Conservation (phyloP, 92 coral and sea anemone species). For the Parazoanthus atlanticus region DNA sequence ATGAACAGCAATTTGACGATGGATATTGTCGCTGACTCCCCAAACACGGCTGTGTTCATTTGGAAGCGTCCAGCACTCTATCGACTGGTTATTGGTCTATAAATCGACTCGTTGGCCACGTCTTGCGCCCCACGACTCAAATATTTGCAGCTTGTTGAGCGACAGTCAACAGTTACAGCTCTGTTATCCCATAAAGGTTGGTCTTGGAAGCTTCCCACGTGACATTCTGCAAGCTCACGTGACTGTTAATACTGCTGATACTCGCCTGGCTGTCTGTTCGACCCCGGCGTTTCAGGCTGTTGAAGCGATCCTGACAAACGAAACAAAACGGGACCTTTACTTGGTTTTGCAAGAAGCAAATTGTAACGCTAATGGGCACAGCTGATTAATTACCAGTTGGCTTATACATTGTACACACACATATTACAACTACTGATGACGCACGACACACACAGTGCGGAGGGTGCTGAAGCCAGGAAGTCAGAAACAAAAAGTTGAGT, state of each 20-base stretch:
- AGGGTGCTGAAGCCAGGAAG: not conserved
- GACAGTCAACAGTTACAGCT: not conserved
- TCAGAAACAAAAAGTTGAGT: not conserved
- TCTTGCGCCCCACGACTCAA: no score
- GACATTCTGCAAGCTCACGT: conserved; percentile 41
- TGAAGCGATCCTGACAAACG: conserved; percentile 7
- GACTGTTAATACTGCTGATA: conserved; percentile 26
- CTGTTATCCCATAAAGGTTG: conserved; percentile 41
- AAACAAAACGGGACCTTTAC: no score
- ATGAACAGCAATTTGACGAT: not conserved
- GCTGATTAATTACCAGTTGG: not conserved
- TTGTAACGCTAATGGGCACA: not conserved
- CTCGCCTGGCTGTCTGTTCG: conserved; percentile 34
- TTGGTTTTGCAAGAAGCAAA: not conserved
- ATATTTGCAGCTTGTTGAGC: no score
- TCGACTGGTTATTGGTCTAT: not conserved
- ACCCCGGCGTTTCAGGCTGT: conserved; percentile 27
- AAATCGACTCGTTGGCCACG: not conserved
- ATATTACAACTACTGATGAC: not conserved
- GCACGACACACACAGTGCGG: not conserved
- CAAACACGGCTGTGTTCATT: no score
- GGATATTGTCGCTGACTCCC: not conserved
- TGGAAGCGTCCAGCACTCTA: not conserved
- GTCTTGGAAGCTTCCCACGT: conserved; percentile 46
- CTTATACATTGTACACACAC: no score